Base-by-base conservation (phyloP, 2,888 invertebrate species). In the Nemotelus nigrinus region DNA sequence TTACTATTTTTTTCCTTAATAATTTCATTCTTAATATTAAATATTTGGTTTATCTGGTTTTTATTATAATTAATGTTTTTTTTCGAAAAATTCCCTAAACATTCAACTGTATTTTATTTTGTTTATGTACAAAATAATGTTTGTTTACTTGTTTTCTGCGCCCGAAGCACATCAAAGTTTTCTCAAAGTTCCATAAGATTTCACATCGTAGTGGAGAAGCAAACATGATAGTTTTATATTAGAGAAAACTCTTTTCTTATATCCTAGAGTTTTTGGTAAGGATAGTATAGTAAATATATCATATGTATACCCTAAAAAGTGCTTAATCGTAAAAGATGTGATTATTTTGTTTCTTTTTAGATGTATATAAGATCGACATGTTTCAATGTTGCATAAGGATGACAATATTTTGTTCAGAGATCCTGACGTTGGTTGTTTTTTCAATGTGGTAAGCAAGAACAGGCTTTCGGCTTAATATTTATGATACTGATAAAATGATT, bases 51-150 rank as follows among this genome's bases (percentile, higher is more conserved):
- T 25, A 25, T 25, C 25, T 25, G 25, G 25, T 25, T 25, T 25
- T 25, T 25, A 25, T 25, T 25, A 25, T 25, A 5, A 2, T 63
- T 63, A 4, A n/a, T 68, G n/a, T 68, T 48, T n/a, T 48, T 53
- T 53, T 71, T 77, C 63, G 75, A 78, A 77, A 78, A 75, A 78
- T 78, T 78, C 78, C 75, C 76, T 76, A 76, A 78, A 78, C 70
- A 78, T 76, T 76, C 67, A 78, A 76, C 75, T 75, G 75, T 78
- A 50, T 65, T 7, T 53, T 53, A 53, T 53, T 65, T 65, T n/a
- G 45, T 39, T 45, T 10, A 10, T 44, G 44, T 65, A 65, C 44
- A 65, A 65, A 44, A 65, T 65, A 65, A 65, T 45, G 65, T 65
- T 65, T 3, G 5, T 65, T 65, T 64, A 7, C 10, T 53, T 53